phyloP scores from a whole-genome alignment of 1,140 invertebrate species.

The Anagrus nilaparvatae region DNA sequence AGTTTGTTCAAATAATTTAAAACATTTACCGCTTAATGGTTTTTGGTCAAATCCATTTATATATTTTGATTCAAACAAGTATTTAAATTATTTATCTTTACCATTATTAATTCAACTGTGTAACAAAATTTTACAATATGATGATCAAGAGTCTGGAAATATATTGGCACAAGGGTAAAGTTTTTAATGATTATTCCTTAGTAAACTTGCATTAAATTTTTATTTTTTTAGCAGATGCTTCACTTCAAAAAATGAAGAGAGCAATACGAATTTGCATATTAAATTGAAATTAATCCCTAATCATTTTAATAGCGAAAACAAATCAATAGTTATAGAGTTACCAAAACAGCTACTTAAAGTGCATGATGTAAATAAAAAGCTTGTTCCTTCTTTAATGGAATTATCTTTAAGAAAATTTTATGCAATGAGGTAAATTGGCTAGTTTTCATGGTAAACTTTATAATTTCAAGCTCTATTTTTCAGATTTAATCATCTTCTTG shows the following conservation, averaged over 20 bases:
- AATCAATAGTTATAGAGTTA: slow-evolving; percentile 24
- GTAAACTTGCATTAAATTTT: not conserved
- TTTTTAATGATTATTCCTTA: not conserved
- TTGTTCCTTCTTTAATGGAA: slow-evolving; percentile 26
- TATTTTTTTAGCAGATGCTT: slow-evolving; percentile 20
- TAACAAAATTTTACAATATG: slow-evolving; percentile 14
- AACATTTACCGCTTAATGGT: slow-evolving; percentile 31
- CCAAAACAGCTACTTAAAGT: slow-evolving; percentile 29
- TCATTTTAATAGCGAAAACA: slow-evolving; percentile 6
- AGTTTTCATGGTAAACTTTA: not conserved
- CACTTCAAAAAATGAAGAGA: slow-evolving; percentile 11
- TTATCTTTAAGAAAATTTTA: slow-evolving; percentile 31
- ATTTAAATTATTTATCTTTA: slow-evolving; percentile 32
- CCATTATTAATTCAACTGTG: slow-evolving; percentile 26
- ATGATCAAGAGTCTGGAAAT: slow-evolving; percentile 11
- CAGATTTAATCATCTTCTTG: slow-evolving; percentile 23
- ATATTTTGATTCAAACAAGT: slow-evolving; percentile 26
- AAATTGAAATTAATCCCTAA: slow-evolving; percentile 21
- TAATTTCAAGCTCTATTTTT: slow-evolving; percentile 10
- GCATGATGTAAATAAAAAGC: slow-evolving; percentile 23
- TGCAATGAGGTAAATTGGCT: slow-evolving; percentile 21
- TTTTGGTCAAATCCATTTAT: slow-evolving; percentile 30
- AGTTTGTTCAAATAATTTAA: slow-evolving; percentile 32
- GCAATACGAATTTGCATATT: slow-evolving; percentile 15
- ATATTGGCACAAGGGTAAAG: slow-evolving; percentile 19